phyloP scores from a whole-genome alignment of 2,797 vertebrate genomes.

The Natrix natrix region DNA sequence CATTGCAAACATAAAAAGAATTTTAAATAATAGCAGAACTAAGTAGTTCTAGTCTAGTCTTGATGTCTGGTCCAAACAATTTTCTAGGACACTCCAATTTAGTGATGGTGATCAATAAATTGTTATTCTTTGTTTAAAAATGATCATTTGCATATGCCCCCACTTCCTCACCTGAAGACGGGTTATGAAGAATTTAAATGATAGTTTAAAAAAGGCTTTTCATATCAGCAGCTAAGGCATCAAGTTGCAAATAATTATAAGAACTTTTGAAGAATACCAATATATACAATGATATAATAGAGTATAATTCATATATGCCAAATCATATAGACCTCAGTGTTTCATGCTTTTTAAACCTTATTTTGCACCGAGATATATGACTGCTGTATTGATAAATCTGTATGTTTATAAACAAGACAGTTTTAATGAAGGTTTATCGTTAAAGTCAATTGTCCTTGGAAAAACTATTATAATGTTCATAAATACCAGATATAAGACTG shows the following conservation, averaged over 20 bases:
- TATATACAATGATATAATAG: neutral
- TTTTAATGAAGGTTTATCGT: neutral
- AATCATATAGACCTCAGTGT: neutral
- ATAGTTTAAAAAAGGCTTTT: slow-evolving; percentile 3
- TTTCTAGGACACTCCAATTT: neutral
- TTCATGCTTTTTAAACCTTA: neutral
- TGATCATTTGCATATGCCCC: neutral
- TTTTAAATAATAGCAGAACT: neutral
- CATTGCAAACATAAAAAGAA: neutral
- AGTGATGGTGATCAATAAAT: neutral
- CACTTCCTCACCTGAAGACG: neutral
- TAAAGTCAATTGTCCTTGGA: slow-evolving; percentile 13
- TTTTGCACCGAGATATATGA: neutral
- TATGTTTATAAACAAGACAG: neutral
- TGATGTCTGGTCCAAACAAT: neutral
- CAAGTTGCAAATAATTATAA: neutral
- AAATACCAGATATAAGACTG: slow-evolving; percentile 1
- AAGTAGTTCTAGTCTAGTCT: neutral
- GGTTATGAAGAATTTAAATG: slow-evolving; percentile 1
- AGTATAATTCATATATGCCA: neutral
- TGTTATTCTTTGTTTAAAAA: neutral
- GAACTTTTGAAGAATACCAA: neutral
- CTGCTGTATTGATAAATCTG: neutral
- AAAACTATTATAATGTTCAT: neutral
- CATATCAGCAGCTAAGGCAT: neutral